phyloP scores from a whole-genome alignment of 2,888 invertebrate genomes.

The Melolontha melolontha region DNA sequence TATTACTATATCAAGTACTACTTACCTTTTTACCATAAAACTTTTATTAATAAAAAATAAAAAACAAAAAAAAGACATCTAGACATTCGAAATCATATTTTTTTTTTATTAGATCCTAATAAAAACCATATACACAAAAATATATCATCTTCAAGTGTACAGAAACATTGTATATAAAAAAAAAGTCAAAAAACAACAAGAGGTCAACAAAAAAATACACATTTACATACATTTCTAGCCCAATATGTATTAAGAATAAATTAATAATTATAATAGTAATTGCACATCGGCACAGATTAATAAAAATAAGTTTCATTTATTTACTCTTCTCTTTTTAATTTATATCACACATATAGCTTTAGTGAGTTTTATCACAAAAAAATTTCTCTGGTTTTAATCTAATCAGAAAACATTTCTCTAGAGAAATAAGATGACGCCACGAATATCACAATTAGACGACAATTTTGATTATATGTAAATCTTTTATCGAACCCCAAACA shows the following conservation, averaged over 20 bases:
- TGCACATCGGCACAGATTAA: conserved; percentile 25
- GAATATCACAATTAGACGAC: conserved; percentile 30
- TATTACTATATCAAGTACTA: no score
- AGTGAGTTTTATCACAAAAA: conserved; percentile 37
- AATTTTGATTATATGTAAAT: conserved; percentile 27
- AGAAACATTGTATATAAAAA: conserved; percentile 30
- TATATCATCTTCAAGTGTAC: conserved; percentile 26
- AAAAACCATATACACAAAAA: conserved; percentile 38
- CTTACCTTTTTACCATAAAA: no score
- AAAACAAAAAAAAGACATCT: no score
- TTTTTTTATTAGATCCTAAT: conserved; percentile 7
- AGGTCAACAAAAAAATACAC: conserved; percentile 15
- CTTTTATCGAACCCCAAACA: not conserved
- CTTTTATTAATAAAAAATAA: no score
- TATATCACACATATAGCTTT: conserved; percentile 37
- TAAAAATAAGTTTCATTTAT: conserved; percentile 21
- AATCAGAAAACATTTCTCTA: conserved; percentile 3
- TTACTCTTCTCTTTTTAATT: conserved; percentile 10
- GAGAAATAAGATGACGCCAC: conserved; percentile 15
- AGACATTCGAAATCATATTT: no score
- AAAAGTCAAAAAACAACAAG: conserved; percentile 33
- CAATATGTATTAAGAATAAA: conserved; percentile 19
- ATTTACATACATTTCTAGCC: conserved; percentile 8
- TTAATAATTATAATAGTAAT: conserved; percentile 25
- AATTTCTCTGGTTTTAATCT: conserved; percentile 26